Evolutionary conservation across 2,888 invertebrate species (phyloP).

Genomic region (Nowickia ferox): DNA sequence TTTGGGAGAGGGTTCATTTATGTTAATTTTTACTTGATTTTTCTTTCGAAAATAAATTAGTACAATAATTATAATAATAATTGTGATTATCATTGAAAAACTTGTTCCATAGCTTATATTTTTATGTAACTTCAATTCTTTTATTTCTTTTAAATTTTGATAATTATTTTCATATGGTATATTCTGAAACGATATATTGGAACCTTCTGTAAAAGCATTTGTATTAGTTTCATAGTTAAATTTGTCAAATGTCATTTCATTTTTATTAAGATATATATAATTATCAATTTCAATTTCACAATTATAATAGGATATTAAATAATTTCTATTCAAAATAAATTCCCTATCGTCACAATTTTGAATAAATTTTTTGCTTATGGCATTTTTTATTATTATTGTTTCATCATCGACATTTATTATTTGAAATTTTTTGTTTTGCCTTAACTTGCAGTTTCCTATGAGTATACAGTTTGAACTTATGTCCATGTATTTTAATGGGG

Average conservation of each 20-base stretch:
- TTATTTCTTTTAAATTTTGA: conserved; percentile 26
- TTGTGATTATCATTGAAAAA: conserved; percentile 26
- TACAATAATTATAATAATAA: conserved; percentile 34
- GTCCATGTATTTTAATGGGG: too few species aligned
- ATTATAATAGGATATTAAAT: conserved; percentile 37
- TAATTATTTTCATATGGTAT: conserved; percentile 35
- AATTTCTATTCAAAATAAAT: conserved; percentile 38
- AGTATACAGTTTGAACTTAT: too few species aligned
- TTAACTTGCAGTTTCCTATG: too few species aligned
- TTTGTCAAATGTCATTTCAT: conserved; percentile 31
- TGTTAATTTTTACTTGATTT: conserved; percentile 52
- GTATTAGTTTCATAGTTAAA: conserved; percentile 18
- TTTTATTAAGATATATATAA: too few species aligned
- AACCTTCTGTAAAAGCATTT: conserved; percentile 30
- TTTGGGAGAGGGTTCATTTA: conserved; percentile 30
- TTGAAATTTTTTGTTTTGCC: too few species aligned
- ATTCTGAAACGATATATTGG: conserved; percentile 34
- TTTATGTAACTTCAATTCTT: conserved; percentile 6
- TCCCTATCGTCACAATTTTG: conserved; percentile 7
- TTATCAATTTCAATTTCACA: conserved; percentile 35
- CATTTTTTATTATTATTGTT: too few species aligned
- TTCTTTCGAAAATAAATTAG: conserved; percentile 22
- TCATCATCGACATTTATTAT: too few species aligned
- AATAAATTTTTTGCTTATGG: too few species aligned
- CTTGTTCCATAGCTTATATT: conserved; percentile 47